Percentiles rank a stretch among this genome's conserved stretches.
Conservation (phyloP, 2,797 vertebrate species). For the Arctocebus calabarensis region DNA sequence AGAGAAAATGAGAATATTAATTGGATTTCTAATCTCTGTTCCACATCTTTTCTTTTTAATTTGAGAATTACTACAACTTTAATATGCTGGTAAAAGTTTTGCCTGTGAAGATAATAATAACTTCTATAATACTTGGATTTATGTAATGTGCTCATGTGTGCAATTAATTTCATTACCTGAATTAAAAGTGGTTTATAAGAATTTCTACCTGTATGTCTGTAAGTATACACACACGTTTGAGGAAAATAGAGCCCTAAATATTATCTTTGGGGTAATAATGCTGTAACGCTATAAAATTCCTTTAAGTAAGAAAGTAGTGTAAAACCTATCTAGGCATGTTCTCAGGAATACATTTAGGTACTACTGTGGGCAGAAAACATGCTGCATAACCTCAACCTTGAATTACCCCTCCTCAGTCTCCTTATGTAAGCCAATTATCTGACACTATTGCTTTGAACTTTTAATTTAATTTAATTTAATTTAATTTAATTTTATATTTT, state of each 20-base stretch:
- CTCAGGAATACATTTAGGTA: not conserved
- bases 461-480: too few species aligned
- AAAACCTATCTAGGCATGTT: not conserved
- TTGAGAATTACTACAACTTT: constrained; percentile 56
- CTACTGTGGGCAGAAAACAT: not conserved
- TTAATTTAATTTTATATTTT: too few species aligned
- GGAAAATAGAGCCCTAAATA: not conserved
- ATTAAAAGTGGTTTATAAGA: not conserved
- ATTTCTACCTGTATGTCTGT: not conserved
- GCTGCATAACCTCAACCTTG: not conserved
- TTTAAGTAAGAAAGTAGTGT: not conserved
- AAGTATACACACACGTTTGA: not conserved
- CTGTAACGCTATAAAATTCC: not conserved
- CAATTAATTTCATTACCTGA: constrained; percentile 63
- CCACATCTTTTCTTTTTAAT: constrained; percentile 74
- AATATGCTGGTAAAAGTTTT: constrained; percentile 32
- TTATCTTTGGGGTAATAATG: not conserved
- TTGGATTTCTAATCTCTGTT: constrained; percentile 77
- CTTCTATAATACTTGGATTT: constrained; percentile 51
- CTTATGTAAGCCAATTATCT: not conserved
- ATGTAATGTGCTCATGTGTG: constrained; percentile 62
- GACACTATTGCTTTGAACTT: not conserved
- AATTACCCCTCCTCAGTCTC: not conserved
- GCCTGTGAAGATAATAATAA: constrained; percentile 42
- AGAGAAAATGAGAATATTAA: constrained; percentile 76